Base-by-base conservation (phyloP, 2,797 vertebrate genomes). In the Squalus acanthias region DNA sequence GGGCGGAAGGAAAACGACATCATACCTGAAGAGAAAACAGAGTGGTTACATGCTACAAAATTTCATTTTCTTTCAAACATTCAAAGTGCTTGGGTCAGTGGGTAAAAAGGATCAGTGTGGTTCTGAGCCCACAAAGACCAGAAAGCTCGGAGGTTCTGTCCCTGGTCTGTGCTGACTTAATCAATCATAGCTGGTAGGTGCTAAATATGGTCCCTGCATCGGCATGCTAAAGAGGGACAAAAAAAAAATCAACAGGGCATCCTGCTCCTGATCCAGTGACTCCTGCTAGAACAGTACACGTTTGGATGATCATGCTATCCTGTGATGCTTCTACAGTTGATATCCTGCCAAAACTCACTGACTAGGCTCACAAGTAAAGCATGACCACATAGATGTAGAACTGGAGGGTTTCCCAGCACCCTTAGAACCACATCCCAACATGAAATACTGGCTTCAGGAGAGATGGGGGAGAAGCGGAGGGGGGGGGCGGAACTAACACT, bases 1-100 rank as follows among this genome's bases (percentile, higher is more conserved):
- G 15, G 99, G 99, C 0, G 99, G 99, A 96, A 99, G 98, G 97
- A 99, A 99, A 96, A 99, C 99, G 0, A 99, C 98, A 98, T 99
- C 99, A 15, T 99, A 99, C 98, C 99, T 99, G 96, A 39, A 67
- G 46, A 3, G 76, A 72, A 60, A 22, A 96, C 96, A 96, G 85
- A 3, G 67, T 46, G 20, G 88, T 33, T 10, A 93, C n/a, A 39
- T 69, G 46, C 8, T 69, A 93, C 63, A 93, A 93, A 92, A 69
- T 12, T 3, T 93, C 22, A 93, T 93, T 69, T 93, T 24, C n/a
- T 69, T 91, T 63, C 29, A 91, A 9, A 69, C 9, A 39, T 69
- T 67, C 17, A 46, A 69, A 69, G 17, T 7, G 46, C 6, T 82
- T 46, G 46, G 39, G 39, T 85, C 20, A 50, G 17, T 24, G 20